A percentile compares a stretch with the other conserved stretches of the same genome.
Evolutionary conservation across 2,113 vertebrate species (phyloP).

Genomic region (Marmota monax): DNA sequence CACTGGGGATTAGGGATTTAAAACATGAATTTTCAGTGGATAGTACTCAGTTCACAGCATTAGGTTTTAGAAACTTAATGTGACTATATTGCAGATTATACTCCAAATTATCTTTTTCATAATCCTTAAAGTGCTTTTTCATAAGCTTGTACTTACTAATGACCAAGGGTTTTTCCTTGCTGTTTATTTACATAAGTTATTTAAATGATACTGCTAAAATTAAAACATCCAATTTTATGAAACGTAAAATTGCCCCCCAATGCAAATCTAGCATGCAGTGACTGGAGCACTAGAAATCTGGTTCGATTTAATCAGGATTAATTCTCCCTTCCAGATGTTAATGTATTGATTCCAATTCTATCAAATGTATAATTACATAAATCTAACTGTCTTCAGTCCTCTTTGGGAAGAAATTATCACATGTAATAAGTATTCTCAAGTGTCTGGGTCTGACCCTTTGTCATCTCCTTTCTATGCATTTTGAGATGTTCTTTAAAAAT

Average conservation of each 20-base stretch:
- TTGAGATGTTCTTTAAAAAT: constrained; percentile 49
- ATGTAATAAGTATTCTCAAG: not conserved
- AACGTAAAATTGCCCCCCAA: not conserved
- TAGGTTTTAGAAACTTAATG: not conserved
- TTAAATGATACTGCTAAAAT: constrained; percentile 32
- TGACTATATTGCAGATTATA: not conserved
- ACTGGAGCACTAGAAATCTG: constrained; percentile 5
- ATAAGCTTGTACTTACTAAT: not conserved
- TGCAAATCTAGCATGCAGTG: constrained; percentile 37
- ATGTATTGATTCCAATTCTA: constrained; percentile 17
- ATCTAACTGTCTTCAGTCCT: not conserved
- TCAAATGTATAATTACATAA: not conserved
- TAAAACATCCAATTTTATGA: not conserved
- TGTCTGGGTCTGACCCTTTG: not conserved
- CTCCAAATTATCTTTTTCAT: not conserved
- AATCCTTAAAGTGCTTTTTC: not conserved
- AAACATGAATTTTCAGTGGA: not conserved
- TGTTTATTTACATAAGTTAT: constrained; percentile 25
- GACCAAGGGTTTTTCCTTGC: not conserved
- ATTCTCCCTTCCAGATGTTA: constrained; percentile 48
- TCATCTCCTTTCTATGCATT: not conserved
- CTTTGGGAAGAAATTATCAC: not conserved
- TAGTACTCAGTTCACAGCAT: not conserved
- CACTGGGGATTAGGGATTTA: not conserved
- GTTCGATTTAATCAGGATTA: constrained; percentile 41